phyloP scores from a whole-genome alignment of 2,888 invertebrate species.

The Eupithecia pulchellata region DNA sequence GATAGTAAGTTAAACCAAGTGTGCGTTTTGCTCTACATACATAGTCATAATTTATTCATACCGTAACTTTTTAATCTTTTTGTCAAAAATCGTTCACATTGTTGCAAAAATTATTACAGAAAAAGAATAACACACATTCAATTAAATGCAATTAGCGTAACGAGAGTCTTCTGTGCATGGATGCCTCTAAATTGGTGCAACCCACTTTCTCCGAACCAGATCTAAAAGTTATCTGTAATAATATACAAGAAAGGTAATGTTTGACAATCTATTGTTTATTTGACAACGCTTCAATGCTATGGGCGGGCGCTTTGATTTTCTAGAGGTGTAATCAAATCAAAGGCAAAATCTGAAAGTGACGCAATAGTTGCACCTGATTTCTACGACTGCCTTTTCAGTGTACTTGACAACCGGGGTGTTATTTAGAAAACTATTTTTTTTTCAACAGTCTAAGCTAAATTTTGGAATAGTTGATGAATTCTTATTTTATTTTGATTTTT shows the following conservation, averaged over 20 bases:
- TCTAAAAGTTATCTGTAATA: constrained; percentile 11
- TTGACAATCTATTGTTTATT: constrained; percentile 28
- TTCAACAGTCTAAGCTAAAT: neutral
- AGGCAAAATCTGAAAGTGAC: neutral
- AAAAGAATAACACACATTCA: constrained; percentile 13
- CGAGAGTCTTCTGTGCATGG: constrained; percentile 27
- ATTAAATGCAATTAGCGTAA: constrained; percentile 18
- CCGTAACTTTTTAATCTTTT: neutral
- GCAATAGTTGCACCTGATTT: neutral
- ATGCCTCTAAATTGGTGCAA: constrained; percentile 53
- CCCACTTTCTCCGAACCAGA: constrained; percentile 54
- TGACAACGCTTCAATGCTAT: constrained; percentile 15
- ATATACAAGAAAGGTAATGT: constrained; percentile 32
- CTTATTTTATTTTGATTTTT: neutral
- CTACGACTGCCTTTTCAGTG: neutral
- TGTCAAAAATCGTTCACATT: neutral
- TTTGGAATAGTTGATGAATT: neutral
- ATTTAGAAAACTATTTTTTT: neutral
- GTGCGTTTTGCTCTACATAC: neutral
- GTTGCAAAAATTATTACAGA: neutral
- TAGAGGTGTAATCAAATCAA: neutral
- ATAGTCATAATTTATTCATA: neutral
- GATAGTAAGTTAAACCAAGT: neutral
- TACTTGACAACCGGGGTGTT: neutral
- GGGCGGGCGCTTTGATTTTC: constrained; percentile 4